Percentiles rank a stretch among this genome's conserved stretches.
Conservation (phyloP, 1,140 invertebrate genomes). For the Epicauta chinensis region DNA sequence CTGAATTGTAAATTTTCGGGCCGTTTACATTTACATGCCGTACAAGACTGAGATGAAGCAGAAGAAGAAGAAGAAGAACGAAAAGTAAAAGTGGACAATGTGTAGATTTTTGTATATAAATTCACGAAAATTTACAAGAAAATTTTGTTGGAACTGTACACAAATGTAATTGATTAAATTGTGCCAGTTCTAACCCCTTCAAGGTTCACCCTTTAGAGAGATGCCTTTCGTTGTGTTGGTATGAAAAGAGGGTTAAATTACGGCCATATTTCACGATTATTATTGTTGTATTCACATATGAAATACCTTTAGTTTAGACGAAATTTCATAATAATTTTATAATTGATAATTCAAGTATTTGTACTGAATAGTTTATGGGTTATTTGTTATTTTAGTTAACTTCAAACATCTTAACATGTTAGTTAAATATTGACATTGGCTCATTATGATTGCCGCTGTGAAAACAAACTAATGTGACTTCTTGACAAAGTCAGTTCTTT, state of each 20-base stretch:
- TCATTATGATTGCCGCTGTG: constrained; percentile 18
- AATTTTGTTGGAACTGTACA: constrained; percentile 32
- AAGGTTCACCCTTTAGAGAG: constrained; percentile 16
- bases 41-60: too few relatives aligned
- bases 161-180: constrained; percentile 35
- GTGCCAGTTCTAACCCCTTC: constrained; percentile 19
- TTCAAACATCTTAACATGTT: constrained; percentile 16
- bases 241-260: constrained; percentile 31
- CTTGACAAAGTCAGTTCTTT: too few relatives aligned
- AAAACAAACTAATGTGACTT: constrained; percentile 11
- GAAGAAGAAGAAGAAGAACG: too few relatives aligned
- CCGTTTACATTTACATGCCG: constrained; percentile 28
- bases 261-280: constrained; percentile 31
- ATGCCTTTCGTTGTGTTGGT: constrained; percentile 23
- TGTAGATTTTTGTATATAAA: too few relatives aligned
- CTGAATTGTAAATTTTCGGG: constrained; percentile 33
- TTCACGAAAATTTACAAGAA: not conserved
- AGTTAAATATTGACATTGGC: constrained; percentile 15
- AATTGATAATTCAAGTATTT: not conserved
- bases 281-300: not conserved
- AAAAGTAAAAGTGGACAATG: too few relatives aligned
- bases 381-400: constrained; percentile 13
- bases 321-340: not conserved
- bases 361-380: constrained; percentile 13
- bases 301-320: not conserved